Evolutionary conservation across 2,888 invertebrate genomes (phyloP).

Genomic region (Arrhopalites spinosus): DNA sequence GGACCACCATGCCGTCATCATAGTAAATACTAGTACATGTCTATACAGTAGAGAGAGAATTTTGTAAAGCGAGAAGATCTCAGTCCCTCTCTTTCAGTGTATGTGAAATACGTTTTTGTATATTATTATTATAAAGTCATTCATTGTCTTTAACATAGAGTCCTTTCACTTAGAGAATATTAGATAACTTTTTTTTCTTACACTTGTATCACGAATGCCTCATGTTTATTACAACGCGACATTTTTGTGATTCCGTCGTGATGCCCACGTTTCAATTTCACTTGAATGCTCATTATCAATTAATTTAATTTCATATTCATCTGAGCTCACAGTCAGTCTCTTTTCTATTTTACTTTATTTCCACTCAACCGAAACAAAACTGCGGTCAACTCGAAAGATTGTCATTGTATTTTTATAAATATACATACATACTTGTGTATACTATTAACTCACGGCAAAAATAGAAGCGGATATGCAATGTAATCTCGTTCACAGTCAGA

Average conservation of each 20-base stretch:
- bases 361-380: constrained; percentile 26
- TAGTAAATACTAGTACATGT: neutral
- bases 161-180: constrained; percentile 41
- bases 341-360: constrained; percentile 1
- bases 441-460: constrained; percentile 1
- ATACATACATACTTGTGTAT: too few relatives aligned
- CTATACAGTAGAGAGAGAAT: neutral
- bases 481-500: constrained; percentile 18
- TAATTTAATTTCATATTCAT: constrained; percentile 39
- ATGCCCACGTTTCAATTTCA: constrained; percentile 39
- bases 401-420: too few relatives aligned
- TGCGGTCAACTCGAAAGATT: constrained; percentile 19
- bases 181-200: constrained; percentile 38
- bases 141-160: constrained; percentile 22
- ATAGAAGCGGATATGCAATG: neutral
- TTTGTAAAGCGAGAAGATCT: neutral
- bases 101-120: neutral
- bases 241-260: constrained; percentile 27
- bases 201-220: constrained; percentile 36
- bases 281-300: constrained; percentile 40
- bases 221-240: constrained; percentile 30
- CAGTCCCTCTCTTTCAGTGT: neutral
- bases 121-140: constrained; percentile 4
- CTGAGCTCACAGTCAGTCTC: constrained; percentile 14
- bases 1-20: constrained; percentile 17